These are phyloP conservation scores for Sorex araneus DNA, from an alignment of 2,113 vertebrate species.

Conservation along the genomic window DNA sequence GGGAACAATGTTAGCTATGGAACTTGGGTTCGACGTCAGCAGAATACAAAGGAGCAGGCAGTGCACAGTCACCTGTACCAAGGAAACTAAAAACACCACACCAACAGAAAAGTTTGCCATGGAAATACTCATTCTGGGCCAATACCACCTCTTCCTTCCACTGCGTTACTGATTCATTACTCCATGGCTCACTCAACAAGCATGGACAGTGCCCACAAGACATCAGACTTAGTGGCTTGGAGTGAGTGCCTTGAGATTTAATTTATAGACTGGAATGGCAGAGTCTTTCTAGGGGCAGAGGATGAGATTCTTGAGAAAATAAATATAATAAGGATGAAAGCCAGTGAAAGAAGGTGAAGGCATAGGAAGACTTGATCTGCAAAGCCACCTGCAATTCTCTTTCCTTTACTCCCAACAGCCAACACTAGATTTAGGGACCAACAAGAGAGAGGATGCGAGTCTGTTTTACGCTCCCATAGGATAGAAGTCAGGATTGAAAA, in stretches of 20 bases:
- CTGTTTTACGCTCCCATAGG: background rate
- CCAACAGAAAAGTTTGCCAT: background rate
- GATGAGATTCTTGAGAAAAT: background rate
- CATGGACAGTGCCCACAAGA: background rate
- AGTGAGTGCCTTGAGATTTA: background rate
- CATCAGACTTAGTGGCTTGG: background rate
- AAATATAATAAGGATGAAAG: background rate
- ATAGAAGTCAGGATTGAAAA: background rate
- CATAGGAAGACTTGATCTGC: background rate
- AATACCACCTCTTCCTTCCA: background rate
- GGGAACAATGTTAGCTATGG: background rate
- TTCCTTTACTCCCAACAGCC: background rate
- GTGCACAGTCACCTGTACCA: background rate
- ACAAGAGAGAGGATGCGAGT: background rate
- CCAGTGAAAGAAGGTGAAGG: background rate
- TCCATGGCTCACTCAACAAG: background rate
- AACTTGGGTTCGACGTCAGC: background rate
- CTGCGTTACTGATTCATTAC: background rate
- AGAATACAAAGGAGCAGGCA: background rate
- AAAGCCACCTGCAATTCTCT: background rate
- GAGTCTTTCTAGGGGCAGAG: background rate
- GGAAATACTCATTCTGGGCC: background rate
- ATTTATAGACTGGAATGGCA: background rate
- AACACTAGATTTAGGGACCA: background rate
- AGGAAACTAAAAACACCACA: background rate